Conservation (phyloP, 2,888 invertebrate genomes). For the Clunio marinus region DNA sequence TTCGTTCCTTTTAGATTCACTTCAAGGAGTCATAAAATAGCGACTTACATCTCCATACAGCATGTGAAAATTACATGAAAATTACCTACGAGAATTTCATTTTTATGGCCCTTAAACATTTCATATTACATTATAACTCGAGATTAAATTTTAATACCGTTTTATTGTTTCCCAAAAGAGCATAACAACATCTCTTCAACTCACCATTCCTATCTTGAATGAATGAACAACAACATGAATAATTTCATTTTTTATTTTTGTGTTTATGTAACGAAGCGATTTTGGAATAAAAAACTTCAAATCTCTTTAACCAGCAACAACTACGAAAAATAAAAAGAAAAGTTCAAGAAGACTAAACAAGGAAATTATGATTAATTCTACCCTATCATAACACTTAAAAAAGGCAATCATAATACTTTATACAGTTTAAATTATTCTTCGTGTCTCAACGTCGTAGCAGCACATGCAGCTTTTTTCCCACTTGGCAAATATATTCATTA, state of each 20-base stretch:
- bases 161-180: conserved; percentile 38
- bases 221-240: too few species aligned
- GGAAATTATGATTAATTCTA: conserved; percentile 36
- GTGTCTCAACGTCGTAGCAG: neutral
- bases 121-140: conserved; percentile 14
- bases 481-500: conserved; percentile 38
- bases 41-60: conserved; percentile 15
- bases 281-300: too few species aligned
- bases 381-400: neutral
- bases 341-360: neutral
- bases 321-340: neutral
- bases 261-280: too few species aligned
- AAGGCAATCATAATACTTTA: conserved; percentile 33
- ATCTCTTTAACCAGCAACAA: too few species aligned
- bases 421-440: conserved; percentile 26
- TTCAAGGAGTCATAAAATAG: conserved; percentile 11
- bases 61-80: conserved; percentile 37
- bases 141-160: conserved; percentile 37
- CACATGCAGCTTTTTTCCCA: conserved; percentile 25
- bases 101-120: conserved; percentile 37
- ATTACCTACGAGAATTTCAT: conserved; percentile 25
- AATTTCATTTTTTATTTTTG: neutral
- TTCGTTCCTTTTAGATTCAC: neutral
- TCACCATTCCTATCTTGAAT: too few species aligned
- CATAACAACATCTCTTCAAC: too few species aligned